Conservation (phyloP, 2,888 invertebrate genomes). For the Andrena camellia region DNA sequence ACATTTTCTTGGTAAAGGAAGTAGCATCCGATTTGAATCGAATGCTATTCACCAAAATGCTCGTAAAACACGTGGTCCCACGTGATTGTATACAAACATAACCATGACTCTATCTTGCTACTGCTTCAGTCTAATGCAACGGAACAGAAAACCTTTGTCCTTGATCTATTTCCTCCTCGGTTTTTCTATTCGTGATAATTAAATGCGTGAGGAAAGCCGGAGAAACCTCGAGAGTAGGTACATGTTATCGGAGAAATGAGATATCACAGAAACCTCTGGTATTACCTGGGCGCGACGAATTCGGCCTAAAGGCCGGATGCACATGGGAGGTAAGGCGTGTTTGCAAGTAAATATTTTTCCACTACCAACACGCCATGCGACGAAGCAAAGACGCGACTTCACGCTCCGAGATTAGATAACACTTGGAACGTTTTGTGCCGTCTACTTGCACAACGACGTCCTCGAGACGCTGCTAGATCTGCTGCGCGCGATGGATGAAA, state of each 20-base stretch:
- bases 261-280: neutral
- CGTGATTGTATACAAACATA: no score
- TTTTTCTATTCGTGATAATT: neutral
- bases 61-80: no score
- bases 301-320: slow-evolving; percentile 46
- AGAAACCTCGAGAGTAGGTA: neutral
- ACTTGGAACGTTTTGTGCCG: slow-evolving; percentile 57
- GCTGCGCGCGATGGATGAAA: slow-evolving; percentile 26
- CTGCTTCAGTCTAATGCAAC: no score
- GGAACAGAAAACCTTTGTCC: no score
- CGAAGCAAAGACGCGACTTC: slow-evolving; percentile 52
- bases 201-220: neutral
- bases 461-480: slow-evolving; percentile 38
- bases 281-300: slow-evolving; percentile 1
- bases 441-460: slow-evolving; percentile 62
- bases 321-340: slow-evolving; percentile 50
- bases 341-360: slow-evolving; percentile 68
- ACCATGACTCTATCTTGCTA: no score
- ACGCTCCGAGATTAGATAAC: slow-evolving; percentile 69
- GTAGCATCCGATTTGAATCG: no score
- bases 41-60: no score
- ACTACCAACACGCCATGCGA: slow-evolving; percentile 47
- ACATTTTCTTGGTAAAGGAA: no score
- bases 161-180: no score
- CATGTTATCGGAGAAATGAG: neutral